Conservation (phyloP, 2,797 vertebrate species). For the Melanotaenia boesemani region DNA sequence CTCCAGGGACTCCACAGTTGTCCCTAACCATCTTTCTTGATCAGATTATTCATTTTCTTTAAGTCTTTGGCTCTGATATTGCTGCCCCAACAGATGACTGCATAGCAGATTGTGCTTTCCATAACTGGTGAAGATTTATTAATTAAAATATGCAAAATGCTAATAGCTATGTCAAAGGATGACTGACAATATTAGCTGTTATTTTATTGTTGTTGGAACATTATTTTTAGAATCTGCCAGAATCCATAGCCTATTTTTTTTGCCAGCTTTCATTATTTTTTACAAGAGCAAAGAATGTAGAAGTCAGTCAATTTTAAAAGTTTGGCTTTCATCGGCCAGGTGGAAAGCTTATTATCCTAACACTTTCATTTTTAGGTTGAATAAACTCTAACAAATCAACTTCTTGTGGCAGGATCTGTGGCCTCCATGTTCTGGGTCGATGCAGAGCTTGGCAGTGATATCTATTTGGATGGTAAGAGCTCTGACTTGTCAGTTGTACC, state of each 20-base stretch:
- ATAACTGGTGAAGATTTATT: no score
- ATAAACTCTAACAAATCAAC: background rate
- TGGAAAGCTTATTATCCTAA: background rate
- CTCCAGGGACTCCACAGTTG: no score
- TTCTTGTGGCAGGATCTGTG: slow-evolving; percentile 87
- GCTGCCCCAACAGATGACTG: no score
- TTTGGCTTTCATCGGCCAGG: background rate
- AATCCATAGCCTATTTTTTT: background rate
- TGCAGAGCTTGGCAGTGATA: slow-evolving; percentile 95
- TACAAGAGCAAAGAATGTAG: background rate
- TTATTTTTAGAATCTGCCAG: background rate
- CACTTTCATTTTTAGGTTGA: background rate
- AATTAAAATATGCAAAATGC: no score
- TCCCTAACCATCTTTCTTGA: background rate
- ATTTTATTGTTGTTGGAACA: no score
- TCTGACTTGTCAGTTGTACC: background rate
- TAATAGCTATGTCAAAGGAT: background rate
- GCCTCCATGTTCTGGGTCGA: slow-evolving; percentile 99
- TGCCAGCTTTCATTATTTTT: background rate
- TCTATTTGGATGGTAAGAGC: slow-evolving; percentile 96
- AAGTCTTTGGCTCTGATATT: no score
- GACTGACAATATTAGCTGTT: background rate
- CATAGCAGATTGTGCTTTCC: no score
- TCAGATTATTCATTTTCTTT: no score
- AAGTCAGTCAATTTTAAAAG: background rate